Conservation (phyloP, 2,797 vertebrate genomes). For the Falco concolor region DNA sequence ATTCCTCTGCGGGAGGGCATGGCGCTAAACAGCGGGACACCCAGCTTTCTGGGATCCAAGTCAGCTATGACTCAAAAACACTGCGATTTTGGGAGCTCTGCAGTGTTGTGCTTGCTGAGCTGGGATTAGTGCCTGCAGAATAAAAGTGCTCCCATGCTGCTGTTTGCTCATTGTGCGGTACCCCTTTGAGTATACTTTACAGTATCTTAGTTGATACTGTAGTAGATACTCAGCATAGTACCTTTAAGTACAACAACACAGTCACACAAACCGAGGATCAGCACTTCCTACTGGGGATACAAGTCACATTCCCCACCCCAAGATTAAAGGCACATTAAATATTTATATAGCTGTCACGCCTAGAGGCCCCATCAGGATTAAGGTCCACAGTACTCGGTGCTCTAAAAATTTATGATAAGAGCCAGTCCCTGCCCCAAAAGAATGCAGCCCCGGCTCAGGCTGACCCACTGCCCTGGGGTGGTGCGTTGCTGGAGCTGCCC, state of each 20-base stretch:
- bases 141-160: neutral
- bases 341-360: constrained; percentile 30
- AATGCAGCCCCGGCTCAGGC: neutral
- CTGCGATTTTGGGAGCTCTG: neutral
- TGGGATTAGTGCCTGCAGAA: neutral
- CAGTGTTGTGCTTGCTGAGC: neutral
- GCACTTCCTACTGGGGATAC: neutral
- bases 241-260: neutral
- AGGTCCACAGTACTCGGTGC: neutral
- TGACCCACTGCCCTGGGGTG: neutral
- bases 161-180: neutral
- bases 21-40: accelerated
- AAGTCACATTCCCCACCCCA: neutral
- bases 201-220: neutral
- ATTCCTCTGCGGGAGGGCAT: accelerated
- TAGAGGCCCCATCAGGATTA: neutral
- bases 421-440: neutral
- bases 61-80: neutral
- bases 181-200: neutral
- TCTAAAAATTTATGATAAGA: neutral
- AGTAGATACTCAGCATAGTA: neutral
- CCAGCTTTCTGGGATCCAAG: neutral
- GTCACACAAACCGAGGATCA: neutral
- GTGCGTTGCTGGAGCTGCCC: neutral
- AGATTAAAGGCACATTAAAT: constrained; percentile 34